A percentile compares a stretch with the other conserved stretches of the same genome.
These are phyloP conservation scores for Troides helena DNA, from an alignment of 2,888 invertebrate species.

Conservation along the genomic window DNA sequence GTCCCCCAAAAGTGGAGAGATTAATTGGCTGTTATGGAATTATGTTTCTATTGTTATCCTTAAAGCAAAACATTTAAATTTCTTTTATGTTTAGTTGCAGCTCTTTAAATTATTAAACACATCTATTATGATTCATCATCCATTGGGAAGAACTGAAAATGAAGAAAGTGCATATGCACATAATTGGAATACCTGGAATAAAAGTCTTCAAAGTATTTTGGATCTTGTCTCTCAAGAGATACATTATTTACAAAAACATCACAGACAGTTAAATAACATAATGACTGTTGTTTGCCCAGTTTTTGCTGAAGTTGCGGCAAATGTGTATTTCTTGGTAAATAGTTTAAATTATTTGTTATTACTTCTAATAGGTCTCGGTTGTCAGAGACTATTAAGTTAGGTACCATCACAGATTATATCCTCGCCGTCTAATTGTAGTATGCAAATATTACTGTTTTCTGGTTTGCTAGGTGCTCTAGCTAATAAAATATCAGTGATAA, in stretches of 20 bases:
- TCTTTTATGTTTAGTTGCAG: slow-evolving; percentile 49
- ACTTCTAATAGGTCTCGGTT: neutral
- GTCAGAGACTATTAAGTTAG: no score
- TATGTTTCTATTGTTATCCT: no score
- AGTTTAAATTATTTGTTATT: slow-evolving; percentile 4
- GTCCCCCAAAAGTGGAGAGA: no score
- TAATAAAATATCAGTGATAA: no score
- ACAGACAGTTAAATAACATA: slow-evolving; percentile 49
- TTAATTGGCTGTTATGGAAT: no score
- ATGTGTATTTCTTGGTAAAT: slow-evolving; percentile 63
- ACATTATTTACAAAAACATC: slow-evolving; percentile 50
- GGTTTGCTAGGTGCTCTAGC: no score
- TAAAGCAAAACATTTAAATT: neutral
- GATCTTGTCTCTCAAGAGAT: slow-evolving; percentile 66
- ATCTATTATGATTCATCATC: slow-evolving; percentile 64
- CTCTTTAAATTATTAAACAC: slow-evolving; percentile 59
- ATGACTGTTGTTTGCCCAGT: slow-evolving; percentile 43
- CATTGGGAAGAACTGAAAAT: slow-evolving; percentile 49
- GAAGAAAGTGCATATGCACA: slow-evolving; percentile 58
- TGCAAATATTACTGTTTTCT: no score
- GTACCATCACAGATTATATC: no score
- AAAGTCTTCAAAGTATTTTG: slow-evolving; percentile 56
- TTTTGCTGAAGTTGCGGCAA: slow-evolving; percentile 58
- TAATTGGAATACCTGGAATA: slow-evolving; percentile 64
- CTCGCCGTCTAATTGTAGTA: no score